Conservation (phyloP, 2,888 invertebrate species). For the Limenitis arthemis region DNA sequence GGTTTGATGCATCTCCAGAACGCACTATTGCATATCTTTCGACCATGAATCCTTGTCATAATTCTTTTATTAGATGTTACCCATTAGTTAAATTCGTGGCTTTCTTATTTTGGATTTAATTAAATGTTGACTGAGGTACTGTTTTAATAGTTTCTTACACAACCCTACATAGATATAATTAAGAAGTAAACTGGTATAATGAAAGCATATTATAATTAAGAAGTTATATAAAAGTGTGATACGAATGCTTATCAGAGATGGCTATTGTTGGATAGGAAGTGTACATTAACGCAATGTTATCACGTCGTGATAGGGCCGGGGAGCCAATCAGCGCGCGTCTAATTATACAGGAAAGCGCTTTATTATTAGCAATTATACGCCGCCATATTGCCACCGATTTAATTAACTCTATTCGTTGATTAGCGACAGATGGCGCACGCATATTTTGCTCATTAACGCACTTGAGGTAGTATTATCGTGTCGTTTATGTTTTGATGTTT, state of each 20-base stretch:
- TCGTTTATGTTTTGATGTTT: constrained; percentile 16
- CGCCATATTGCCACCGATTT: constrained; percentile 70
- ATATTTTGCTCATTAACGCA: constrained; percentile 56
- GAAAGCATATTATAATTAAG: no score
- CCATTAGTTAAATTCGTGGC: constrained; percentile 9
- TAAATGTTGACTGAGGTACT: background rate
- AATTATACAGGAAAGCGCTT: constrained; percentile 70
- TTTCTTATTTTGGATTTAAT: background rate
- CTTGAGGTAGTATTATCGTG: constrained; percentile 24
- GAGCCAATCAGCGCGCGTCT: constrained; percentile 64
- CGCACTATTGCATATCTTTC: constrained; percentile 47
- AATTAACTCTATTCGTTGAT: constrained; percentile 70
- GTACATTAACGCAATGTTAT: constrained; percentile 63
- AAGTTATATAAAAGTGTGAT: background rate
- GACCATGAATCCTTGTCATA: constrained; percentile 47
- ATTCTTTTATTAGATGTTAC: constrained; percentile 20
- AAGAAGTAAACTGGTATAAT: no score
- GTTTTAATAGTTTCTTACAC: no score
- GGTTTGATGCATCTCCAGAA: constrained; percentile 51
- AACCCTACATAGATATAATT: no score
- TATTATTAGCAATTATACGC: constrained; percentile 70
- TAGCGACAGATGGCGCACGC: constrained; percentile 67
- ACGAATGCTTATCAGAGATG: background rate
- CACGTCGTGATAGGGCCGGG: constrained; percentile 61
- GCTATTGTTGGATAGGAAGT: constrained; percentile 6